Conservation (phyloP, 2,797 vertebrate genomes). For the Smutsia gigantea region DNA sequence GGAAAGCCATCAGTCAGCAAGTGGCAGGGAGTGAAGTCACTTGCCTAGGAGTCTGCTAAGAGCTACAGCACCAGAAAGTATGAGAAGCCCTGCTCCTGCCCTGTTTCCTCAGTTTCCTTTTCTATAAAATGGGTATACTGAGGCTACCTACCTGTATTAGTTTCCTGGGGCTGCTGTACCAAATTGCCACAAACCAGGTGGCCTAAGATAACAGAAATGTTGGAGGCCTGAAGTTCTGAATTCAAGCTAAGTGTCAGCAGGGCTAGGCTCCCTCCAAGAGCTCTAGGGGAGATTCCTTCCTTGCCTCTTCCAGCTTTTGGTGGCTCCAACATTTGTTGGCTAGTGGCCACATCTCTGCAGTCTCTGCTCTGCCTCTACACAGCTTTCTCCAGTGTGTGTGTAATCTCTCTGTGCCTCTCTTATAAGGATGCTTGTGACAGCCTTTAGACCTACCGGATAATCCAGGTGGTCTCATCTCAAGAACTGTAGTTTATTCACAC, state of each 20-base stretch:
- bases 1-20: background rate
- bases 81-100: background rate
- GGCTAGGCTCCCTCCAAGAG: fast-evolving
- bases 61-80: background rate
- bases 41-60: background rate
- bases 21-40: background rate
- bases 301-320: background rate
- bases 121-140: background rate
- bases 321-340: background rate
- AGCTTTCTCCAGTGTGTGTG: background rate
- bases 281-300: background rate
- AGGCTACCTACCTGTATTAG: background rate
- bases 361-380: background rate
- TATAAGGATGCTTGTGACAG: background rate
- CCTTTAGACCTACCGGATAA: background rate
- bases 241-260: no score
- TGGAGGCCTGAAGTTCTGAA: no score
- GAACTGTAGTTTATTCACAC: background rate
- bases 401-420: background rate
- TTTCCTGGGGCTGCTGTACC: background rate
- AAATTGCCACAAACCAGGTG: background rate
- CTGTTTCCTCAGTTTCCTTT: background rate
- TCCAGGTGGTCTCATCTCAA: background rate
- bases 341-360: fast-evolving
- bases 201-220: background rate